Percentiles rank a stretch among this genome's conserved stretches.
phyloP scores from a whole-genome alignment of 2,797 vertebrate genomes.

The Myotis pilosus region DNA sequence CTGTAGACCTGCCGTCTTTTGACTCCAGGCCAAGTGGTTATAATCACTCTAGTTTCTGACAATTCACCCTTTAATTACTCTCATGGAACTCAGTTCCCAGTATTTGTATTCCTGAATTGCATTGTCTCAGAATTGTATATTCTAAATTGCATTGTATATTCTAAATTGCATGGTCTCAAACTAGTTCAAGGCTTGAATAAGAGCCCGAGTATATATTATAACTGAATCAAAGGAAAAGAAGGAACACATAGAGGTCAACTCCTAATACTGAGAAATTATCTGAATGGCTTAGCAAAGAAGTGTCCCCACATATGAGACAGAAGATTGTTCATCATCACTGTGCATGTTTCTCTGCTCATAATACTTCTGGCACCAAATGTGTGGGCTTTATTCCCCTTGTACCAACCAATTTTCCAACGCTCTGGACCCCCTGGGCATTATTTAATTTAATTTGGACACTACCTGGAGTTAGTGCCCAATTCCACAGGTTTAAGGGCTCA shows the following conservation, averaged over 20 bases:
- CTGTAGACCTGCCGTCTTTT: neutral
- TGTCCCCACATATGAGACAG: neutral
- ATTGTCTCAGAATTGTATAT: neutral
- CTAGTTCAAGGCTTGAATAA: neutral
- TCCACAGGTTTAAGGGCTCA: neutral
- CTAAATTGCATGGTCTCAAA: neutral
- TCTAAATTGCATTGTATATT: neutral
- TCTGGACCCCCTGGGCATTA: neutral
- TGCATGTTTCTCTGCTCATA: neutral
- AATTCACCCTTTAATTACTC: neutral
- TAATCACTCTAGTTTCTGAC: neutral
- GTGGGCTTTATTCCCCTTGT: neutral
- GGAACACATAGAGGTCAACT: neutral
- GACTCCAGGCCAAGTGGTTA: neutral
- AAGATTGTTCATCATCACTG: neutral
- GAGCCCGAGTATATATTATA: neutral
- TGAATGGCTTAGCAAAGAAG: neutral
- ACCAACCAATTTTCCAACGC: neutral
- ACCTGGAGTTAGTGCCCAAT: neutral
- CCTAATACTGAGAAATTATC: constrained; percentile 2
- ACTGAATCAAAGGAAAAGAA: neutral
- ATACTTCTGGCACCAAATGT: neutral
- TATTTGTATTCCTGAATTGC: neutral
- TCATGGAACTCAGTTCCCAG: neutral
- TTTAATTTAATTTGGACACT: neutral